phyloP scores from a whole-genome alignment of 2,888 invertebrate species.

The Galeopsomyia nigrocyanea region DNA sequence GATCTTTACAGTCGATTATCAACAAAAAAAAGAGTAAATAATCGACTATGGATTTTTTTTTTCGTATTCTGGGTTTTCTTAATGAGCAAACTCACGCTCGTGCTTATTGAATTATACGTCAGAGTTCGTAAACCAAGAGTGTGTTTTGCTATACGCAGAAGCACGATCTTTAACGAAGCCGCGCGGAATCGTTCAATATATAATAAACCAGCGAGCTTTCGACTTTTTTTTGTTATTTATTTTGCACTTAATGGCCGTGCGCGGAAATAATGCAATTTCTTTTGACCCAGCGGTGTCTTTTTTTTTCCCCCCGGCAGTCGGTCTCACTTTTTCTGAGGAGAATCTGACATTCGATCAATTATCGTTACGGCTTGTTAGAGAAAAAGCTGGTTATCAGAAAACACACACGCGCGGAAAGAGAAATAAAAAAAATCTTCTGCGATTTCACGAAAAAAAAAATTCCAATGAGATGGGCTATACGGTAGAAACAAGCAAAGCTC shows the following conservation, averaged over 20 bases:
- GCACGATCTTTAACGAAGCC: background rate
- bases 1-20: too few species aligned
- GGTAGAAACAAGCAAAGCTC: too few species aligned
- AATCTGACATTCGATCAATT: slow-evolving; percentile 31
- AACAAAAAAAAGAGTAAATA: slow-evolving; percentile 33
- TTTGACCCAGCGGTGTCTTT: too few species aligned
- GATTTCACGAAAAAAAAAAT: too few species aligned
- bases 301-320: background rate
- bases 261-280: too few species aligned
- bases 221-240: background rate
- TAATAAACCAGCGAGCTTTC: slow-evolving; percentile 40
- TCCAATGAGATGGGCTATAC: too few species aligned
- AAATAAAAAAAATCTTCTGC: slow-evolving; percentile 5
- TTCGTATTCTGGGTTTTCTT: slow-evolving; percentile 17
- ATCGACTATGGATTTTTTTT: slow-evolving; percentile 54
- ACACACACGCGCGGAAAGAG: background rate
- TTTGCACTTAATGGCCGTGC: background rate
- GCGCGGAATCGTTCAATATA: slow-evolving; percentile 41
- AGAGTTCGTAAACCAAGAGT: too few species aligned
- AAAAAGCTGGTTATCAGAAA: slow-evolving; percentile 41
- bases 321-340: background rate
- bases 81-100: slow-evolving; percentile 20
- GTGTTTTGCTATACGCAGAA: slow-evolving; percentile 34
- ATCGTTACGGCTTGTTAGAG: background rate
- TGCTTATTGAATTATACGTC: slow-evolving; percentile 60